phyloP scores from a whole-genome alignment of 2,797 vertebrate genomes.

The Paramormyrops hopkinsi region DNA sequence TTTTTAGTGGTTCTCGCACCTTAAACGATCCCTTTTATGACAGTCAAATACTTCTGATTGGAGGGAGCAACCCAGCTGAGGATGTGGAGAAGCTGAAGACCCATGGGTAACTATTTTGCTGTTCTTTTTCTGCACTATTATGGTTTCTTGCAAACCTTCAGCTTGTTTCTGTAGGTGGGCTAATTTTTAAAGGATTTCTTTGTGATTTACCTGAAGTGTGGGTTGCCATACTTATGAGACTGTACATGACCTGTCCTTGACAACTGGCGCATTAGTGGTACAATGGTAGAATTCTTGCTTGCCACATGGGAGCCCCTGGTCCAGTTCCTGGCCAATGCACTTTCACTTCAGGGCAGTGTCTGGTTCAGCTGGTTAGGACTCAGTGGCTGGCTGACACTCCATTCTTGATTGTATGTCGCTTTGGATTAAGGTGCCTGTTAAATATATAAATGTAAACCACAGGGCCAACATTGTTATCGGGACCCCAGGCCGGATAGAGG shows the following conservation, averaged over 20 bases:
- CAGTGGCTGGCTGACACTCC: neutral
- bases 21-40: conserved; percentile 26
- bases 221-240: neutral
- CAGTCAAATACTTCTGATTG: conserved; percentile 90
- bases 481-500: conserved; percentile 87
- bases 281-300: neutral
- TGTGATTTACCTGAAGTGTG: neutral
- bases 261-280: neutral
- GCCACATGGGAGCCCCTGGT: neutral
- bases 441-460: conserved; percentile 3
- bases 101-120: conserved; percentile 62
- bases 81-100: conserved; percentile 85
- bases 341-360: neutral
- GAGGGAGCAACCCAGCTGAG: conserved; percentile 86
- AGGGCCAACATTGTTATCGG: conserved; percentile 89
- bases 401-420: neutral
- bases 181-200: neutral
- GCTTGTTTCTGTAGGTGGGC: neutral
- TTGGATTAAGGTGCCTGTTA: neutral
- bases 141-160: neutral
- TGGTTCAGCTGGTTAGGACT: neutral
- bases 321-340: neutral
- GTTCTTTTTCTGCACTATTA: neutral
- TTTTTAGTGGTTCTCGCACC: neutral
- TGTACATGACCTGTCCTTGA: neutral